phyloP scores from a whole-genome alignment of 2,888 invertebrate genomes.

The Glyphotaelius pellucidus region DNA sequence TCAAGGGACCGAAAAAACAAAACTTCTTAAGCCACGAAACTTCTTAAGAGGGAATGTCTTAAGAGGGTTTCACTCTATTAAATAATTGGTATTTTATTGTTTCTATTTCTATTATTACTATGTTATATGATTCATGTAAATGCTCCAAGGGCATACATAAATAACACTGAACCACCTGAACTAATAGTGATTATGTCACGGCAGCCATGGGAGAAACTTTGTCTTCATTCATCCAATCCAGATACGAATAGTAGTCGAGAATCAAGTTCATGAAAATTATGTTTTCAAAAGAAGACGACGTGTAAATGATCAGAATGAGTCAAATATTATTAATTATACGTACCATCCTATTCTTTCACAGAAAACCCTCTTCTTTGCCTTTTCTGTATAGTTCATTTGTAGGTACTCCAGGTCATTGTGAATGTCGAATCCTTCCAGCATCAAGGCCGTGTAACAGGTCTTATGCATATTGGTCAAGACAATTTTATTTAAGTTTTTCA shows the following conservation, averaged over 20 bases:
- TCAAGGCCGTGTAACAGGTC: constrained; percentile 86
- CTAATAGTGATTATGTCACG: not conserved
- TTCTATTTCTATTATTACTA: no score
- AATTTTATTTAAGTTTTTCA: constrained; percentile 72
- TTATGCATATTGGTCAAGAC: constrained; percentile 75
- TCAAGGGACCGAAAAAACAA: no score
- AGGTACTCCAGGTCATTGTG: constrained; percentile 80
- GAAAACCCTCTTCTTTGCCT: constrained; percentile 89
- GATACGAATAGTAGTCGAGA: not conserved
- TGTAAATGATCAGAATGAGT: not conserved
- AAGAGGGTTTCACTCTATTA: no score
- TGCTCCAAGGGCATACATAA: no score
- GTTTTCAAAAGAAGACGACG: not conserved
- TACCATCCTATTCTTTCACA: constrained; percentile 78
- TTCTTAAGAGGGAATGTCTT: no score
- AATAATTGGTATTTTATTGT: no score
- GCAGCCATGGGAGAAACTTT: not conserved
- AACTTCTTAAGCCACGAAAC: no score
- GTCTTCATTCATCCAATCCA: not conserved
- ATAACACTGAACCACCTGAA: not conserved
- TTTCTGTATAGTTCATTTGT: constrained; percentile 89
- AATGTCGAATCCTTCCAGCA: constrained; percentile 86
- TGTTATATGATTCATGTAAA: no score
- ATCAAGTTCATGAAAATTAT: not conserved
- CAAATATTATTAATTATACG: not conserved